Percentiles rank a stretch among this genome's conserved stretches.
Conservation (phyloP, 2,888 invertebrate species). For the Sphecodes monilicornis region DNA sequence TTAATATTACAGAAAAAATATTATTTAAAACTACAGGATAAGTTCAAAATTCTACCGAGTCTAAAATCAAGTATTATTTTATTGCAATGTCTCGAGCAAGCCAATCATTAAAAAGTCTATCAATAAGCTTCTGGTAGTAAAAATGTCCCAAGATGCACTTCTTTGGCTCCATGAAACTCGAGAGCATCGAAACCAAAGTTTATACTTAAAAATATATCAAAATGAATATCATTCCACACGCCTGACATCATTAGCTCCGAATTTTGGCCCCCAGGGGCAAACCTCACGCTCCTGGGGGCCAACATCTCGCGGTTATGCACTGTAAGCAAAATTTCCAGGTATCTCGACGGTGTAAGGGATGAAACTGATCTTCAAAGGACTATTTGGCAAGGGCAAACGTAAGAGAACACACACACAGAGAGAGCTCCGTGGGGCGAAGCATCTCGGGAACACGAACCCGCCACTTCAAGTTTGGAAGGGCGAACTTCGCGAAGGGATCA, state of each 20-base stretch:
- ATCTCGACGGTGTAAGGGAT: not conserved
- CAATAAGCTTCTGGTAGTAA: too few relatives aligned
- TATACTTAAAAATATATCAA: not conserved
- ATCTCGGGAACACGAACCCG: not conserved
- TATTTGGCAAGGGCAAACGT: not conserved
- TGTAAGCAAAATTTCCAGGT: not conserved
- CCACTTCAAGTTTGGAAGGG: constrained; percentile 9
- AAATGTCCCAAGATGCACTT: too few relatives aligned
- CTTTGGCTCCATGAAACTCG: not conserved
- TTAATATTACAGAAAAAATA: not conserved
- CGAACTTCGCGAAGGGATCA: constrained; percentile 15
- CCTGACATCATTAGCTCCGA: not conserved
- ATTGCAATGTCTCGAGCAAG: too few relatives aligned
- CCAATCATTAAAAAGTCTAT: too few relatives aligned
- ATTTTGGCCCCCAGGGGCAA: not conserved
- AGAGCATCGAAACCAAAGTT: not conserved
- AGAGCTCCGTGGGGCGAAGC: not conserved
- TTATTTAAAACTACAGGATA: not conserved
- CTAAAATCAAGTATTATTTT: not conserved
- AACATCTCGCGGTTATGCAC: not conserved
- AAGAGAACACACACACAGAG: not conserved
- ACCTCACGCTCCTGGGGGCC: not conserved
- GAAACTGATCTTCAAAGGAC: not conserved
- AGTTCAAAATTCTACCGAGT: not conserved
- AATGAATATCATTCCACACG: not conserved